A percentile compares a stretch with the other conserved stretches of the same genome.
Conservation (phyloP, 2,797 vertebrate genomes). For the Momotus momota region DNA sequence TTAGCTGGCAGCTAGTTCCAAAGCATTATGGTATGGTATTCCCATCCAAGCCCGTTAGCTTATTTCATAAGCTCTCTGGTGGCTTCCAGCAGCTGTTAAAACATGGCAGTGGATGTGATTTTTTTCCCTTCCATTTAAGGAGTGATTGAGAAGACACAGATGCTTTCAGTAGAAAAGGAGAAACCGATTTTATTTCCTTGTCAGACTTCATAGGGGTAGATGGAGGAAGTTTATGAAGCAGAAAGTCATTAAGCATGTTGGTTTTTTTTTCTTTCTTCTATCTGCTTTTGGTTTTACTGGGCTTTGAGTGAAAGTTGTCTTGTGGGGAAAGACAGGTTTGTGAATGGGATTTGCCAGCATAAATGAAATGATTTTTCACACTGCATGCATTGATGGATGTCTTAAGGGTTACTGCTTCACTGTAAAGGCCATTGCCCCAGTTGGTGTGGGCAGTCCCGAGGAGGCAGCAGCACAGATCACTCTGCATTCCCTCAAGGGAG, state of each 20-base stretch:
- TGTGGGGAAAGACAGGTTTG: background rate
- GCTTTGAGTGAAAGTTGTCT: background rate
- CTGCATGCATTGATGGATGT: background rate
- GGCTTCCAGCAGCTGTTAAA: background rate
- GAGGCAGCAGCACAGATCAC: background rate
- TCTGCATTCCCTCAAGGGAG: background rate
- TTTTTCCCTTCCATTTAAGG: conserved; percentile 34
- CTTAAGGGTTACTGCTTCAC: background rate
- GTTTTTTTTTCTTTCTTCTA: background rate
- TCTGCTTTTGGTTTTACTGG: background rate
- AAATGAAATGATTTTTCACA: background rate
- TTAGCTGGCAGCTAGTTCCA: conserved; percentile 16
- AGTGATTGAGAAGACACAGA: background rate
- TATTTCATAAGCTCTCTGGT: background rate
- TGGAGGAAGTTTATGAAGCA: background rate
- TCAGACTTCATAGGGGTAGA: background rate
- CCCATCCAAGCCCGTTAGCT: background rate
- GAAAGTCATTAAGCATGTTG: background rate
- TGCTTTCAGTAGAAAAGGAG: conserved; percentile 27
- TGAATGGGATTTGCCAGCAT: background rate
- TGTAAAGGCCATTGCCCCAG: background rate
- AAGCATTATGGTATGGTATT: background rate
- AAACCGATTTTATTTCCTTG: background rate
- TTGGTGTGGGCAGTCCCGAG: background rate
- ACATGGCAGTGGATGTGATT: background rate